Evolutionary conservation across 1,140 invertebrate species (phyloP).

Genomic region (Vanessa tameamea): DNA sequence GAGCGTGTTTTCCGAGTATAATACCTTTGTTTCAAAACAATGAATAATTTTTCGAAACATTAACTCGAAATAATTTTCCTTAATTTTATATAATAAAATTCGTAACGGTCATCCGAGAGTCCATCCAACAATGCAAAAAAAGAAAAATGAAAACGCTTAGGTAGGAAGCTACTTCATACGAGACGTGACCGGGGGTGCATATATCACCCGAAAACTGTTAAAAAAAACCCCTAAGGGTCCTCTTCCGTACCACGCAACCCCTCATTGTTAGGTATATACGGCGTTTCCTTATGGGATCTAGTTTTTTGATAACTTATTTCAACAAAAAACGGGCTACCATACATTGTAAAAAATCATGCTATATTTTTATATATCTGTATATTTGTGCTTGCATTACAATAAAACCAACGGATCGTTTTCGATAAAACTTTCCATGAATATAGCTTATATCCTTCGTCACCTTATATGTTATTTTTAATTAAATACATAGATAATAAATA

Average conservation of each 20-base stretch:
- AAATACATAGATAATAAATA: too few species aligned
- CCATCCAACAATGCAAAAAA: conserved; percentile 24
- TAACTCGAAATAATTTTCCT: background rate
- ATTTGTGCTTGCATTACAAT: background rate
- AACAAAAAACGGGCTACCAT: background rate
- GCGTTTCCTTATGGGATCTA: conserved; percentile 45
- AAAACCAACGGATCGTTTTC: too few species aligned
- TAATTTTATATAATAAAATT: background rate
- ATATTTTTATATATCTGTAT: background rate
- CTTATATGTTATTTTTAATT: too few species aligned
- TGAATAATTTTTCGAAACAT: conserved; percentile 1
- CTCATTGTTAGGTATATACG: conserved; percentile 46
- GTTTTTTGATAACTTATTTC: conserved; percentile 9
- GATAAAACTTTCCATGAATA: too few species aligned
- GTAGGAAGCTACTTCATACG: conserved; percentile 74
- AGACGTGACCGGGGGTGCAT: conserved; percentile 77
- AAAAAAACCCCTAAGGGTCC: conserved; percentile 66
- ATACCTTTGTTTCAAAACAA: background rate
- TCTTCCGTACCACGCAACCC: conserved; percentile 45
- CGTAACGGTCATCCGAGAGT: background rate
- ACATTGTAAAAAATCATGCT: background rate
- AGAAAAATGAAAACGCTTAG: conserved; percentile 75
- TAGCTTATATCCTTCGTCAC: too few species aligned
- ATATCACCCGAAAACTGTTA: conserved; percentile 70
- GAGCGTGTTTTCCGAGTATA: background rate